A percentile compares a stretch with the other conserved stretches of the same genome.
phyloP scores from a whole-genome alignment of 2,888 invertebrate species.

The Chrysodeixis includens region DNA sequence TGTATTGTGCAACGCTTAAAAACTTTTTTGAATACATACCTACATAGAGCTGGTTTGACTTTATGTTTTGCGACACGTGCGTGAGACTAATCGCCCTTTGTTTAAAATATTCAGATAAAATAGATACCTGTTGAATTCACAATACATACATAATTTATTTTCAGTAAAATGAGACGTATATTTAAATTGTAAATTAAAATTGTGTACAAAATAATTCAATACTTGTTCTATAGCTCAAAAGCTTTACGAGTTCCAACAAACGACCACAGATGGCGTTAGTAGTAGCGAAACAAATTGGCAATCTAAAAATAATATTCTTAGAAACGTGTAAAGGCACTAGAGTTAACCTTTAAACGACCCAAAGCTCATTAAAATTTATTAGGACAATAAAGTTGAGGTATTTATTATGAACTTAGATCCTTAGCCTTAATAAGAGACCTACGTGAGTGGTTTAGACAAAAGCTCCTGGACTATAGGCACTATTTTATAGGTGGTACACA shows the following conservation, averaged over 20 bases:
- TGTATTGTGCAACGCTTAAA: slow-evolving; percentile 25
- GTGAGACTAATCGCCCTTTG: slow-evolving; percentile 21
- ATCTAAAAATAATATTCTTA: slow-evolving; percentile 12
- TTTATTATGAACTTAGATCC: slow-evolving; percentile 9
- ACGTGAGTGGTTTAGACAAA: slow-evolving; percentile 20
- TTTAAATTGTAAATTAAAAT: neutral
- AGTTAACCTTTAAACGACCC: slow-evolving; percentile 33
- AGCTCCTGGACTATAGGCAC: slow-evolving; percentile 7
- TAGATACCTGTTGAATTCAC: neutral
- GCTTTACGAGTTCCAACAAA: slow-evolving; percentile 20
- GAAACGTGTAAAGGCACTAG: slow-evolving; percentile 9
- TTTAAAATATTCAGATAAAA: neutral
- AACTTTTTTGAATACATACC: slow-evolving; percentile 26
- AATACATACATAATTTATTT: neutral
- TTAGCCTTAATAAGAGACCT: neutral
- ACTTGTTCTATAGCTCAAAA: neutral
- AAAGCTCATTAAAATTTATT: slow-evolving; percentile 15
- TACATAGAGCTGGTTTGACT: neutral
- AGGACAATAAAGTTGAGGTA: slow-evolving; percentile 13
- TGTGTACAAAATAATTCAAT: too few relatives aligned
- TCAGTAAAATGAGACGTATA: neutral
- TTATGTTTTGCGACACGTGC: slow-evolving; percentile 23
- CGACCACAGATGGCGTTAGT: slow-evolving; percentile 51
- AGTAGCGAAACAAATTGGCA: neutral
- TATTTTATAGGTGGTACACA: too few relatives aligned